Evolutionary conservation across 2,888 invertebrate genomes (phyloP), one percentile per base, ranked within the genome.

Genomic region (Salticus scenicus): DNA sequence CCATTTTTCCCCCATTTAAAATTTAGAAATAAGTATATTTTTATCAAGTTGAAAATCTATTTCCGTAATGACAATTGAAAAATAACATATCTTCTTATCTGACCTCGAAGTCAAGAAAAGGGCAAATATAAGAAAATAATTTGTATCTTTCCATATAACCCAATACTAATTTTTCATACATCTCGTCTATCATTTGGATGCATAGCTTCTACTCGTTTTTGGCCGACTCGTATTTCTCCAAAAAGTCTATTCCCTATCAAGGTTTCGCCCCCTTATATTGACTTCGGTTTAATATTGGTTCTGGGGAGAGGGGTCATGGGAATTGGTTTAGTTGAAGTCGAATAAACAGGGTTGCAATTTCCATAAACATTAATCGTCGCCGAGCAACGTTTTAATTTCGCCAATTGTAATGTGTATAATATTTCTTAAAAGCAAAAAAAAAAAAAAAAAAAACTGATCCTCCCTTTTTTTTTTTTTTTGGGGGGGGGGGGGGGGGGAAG

Each of bases 211-310:
- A 24, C 57, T 28, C 69, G 24, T 51, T 17, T 33, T 10, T 31
- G 17, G 33, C 17, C 2, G 27, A 63, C 7, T 27, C 27, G 66
- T 31, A 63, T 30, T 30, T 41, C 78, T 7, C 10, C 42, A 41
- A 70, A 57, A 24, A 37, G 2, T 30, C 30, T 12, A 37, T 37
- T 27, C 77, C 72, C 41, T 24, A 10, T 17, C 31, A 30, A 7
- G 66, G 31, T 30, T 12, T n/a, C 63, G 30, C 63, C 64, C 14
- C 69, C 67, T 69, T 76, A 69, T 76, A 76, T 76, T 76, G 76
- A 76, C 76, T 76, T 69, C 76, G 57, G 51, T 76, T 76, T 76
- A 69, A 76, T 76, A 66, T 66, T 66, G 69, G 76, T 66, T 8
- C 14, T 75, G 69, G 64, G 76, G 76, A 76, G 76, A 33, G 51